Base-by-base conservation (phyloP, 2,888 invertebrate genomes). In the Leptinotarsa haldemani region DNA sequence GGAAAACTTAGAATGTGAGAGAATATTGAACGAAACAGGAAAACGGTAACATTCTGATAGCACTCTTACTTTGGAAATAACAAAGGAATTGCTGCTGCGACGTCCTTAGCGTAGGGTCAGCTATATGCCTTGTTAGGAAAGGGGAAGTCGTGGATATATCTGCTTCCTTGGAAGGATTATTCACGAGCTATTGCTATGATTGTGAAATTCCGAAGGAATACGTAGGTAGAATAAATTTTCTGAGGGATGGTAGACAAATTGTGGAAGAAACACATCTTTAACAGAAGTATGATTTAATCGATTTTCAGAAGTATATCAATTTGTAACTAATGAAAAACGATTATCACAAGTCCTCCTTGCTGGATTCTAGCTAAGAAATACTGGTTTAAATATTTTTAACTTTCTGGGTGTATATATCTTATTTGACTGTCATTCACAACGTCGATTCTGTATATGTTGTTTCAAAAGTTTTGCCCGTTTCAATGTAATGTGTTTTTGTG, bases 1-100 rank as follows among this genome's bases (percentile, higher is more conserved):
- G 77, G 75, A 72, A 65, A 52, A 65, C 56, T 67, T 71, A 76
- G 79, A 77, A 70, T 77, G 79, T 76, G 77, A 76, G 58, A 46
- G 56, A 64, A 71, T 46, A 48, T 48, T 63, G 25, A 52, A 46
- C 69, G 71, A 58, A 63, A 52, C 61, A 20, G 63, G 77, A 80
- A 82, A 70, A 81, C 58, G 30, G 53, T 80, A 81, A 83, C 84
- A 83, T 78, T 85, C 86, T 84, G 79, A 80, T 67, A 67, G 25
- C 74, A 67, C 76, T 81, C 84, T 81, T 84, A 83, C 84, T 84
- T 84, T 80, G 79, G 81, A 85, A 86, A 86, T 86, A 87, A 86
- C 87, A 87, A 87, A 86, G 87, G 87, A 86, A 87, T 86, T 85
- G 86, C 86, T 85, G 83, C 82, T 82, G 82, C 83, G 81, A 79